phyloP scores from a whole-genome alignment of 2,113 vertebrate genomes.

The Seriola aureovittata region DNA sequence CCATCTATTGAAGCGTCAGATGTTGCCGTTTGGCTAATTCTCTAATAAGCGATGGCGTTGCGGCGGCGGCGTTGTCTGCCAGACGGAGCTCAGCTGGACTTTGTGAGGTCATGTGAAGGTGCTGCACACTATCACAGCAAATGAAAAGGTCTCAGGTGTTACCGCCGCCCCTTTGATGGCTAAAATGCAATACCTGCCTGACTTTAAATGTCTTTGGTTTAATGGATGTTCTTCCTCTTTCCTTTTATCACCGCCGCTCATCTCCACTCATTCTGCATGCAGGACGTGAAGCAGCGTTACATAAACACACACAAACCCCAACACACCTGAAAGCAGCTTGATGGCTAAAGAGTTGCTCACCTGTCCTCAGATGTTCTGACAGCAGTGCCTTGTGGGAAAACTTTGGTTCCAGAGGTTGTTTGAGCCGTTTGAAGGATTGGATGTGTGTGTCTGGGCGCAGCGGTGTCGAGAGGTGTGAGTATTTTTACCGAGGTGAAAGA shows the following conservation, averaged over 20 bases:
- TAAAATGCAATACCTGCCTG: background rate
- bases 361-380: slow-evolving; percentile 4
- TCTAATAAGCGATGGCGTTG: slow-evolving; percentile 38
- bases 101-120: slow-evolving; percentile 45
- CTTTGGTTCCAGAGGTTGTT: slow-evolving; percentile 28
- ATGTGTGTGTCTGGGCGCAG: slow-evolving; percentile 33
- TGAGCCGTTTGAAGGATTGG: slow-evolving; percentile 39
- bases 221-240: background rate
- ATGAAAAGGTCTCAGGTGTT: slow-evolving; percentile 30
- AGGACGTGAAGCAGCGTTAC: background rate
- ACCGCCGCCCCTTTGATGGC: background rate
- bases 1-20: slow-evolving; percentile 29
- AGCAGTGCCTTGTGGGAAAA: slow-evolving; percentile 21
- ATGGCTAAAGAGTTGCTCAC: background rate
- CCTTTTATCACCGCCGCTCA: background rate
- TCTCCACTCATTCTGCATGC: background rate
- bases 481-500: slow-evolving; percentile 61
- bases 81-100: slow-evolving; percentile 44
- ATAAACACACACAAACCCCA: background rate
- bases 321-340: background rate
- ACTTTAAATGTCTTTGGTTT: background rate
- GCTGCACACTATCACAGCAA: background rate
- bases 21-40: slow-evolving; percentile 43
- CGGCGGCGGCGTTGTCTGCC: background rate
- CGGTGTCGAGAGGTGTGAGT: slow-evolving; percentile 38